These are phyloP conservation scores for Oxyura jamaicensis DNA, from an alignment of 2,113 vertebrate species.

Conservation along the genomic window DNA sequence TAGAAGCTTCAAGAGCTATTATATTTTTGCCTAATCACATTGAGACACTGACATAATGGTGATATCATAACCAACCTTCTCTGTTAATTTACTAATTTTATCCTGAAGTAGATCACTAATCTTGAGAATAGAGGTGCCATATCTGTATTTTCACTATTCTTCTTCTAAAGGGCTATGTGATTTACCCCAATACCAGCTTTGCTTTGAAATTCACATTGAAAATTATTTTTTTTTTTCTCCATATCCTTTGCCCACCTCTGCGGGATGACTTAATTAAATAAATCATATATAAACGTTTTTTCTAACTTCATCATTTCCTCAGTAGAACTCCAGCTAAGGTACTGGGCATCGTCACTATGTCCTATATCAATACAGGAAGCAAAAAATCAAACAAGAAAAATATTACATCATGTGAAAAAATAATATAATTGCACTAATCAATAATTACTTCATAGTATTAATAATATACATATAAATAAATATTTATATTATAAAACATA, in stretches of 20 bases:
- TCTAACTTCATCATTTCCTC: neutral
- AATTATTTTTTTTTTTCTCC: neutral
- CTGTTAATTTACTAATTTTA: neutral
- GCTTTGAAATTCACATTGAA: neutral
- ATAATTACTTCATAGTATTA: neutral
- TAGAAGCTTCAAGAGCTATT: neutral
- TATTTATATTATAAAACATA: neutral
- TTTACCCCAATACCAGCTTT: neutral
- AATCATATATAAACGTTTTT: neutral
- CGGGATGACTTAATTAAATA: neutral
- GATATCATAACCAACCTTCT: neutral
- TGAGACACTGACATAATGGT: neutral
- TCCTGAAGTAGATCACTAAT: neutral
- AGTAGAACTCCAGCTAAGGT: neutral
- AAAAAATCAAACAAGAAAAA: neutral
- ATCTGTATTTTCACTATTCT: neutral
- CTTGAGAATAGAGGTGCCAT: neutral
- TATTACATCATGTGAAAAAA: neutral
- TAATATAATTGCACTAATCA: neutral
- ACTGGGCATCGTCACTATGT: neutral
- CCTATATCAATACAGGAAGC: neutral
- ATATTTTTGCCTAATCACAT: neutral
- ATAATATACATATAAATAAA: too few relatives aligned
- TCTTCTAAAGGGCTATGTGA: neutral
- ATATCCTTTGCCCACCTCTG: neutral